Evolutionary conservation across 2,113 vertebrate genomes (phyloP), one percentile per base, ranked within the genome.

Genomic region (Trichechus manatus): DNA sequence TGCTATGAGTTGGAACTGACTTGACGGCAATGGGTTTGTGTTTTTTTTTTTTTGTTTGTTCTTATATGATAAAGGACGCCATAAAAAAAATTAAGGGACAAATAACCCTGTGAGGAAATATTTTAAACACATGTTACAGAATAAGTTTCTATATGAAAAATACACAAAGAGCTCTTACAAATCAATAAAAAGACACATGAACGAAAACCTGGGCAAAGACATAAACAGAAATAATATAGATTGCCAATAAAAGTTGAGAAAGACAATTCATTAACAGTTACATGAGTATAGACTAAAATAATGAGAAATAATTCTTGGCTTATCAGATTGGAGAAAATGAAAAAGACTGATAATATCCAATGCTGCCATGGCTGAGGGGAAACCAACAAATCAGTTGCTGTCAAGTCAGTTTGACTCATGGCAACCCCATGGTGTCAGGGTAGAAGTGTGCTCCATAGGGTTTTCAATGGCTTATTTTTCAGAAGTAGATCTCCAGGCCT

Each of bases 241-340:
- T 33, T 91, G 44, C 33, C 79, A 82, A 42, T 31, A 59, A 82
- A 56, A 93, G 44, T 56, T 79, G n/a, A 27, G 66, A 66, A 90
- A 79, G 56, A 11, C 17, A 47, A 15, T 87, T 81, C 78, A 74
- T 59, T 75, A 66, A 84, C 70, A 72, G 44, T 66, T 95, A 87
- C 83, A 7, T 75, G 78, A n/a, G 13, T 10, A 72, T 1, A 83
- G 70, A 79, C 11, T 86, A 47, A 81, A 83, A 84, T 47, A 5
- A 77, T 36, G 77, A 96, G n/a, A 92, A 87, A 25, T 31, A 74
- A 94, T 79, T 63, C 44, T 86, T 66, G 53, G 81, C 14, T 92
- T 79, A 79, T 61, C 33, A 84, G 68, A 72, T 6, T 10, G n/a
- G 93, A 4, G 1, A 6, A 20, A n/a, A 20, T 47, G 8, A 68